These are phyloP conservation scores for Acyrthosiphon pisum DNA, from an alignment of 1,140 invertebrate species.

Conservation along the genomic window DNA sequence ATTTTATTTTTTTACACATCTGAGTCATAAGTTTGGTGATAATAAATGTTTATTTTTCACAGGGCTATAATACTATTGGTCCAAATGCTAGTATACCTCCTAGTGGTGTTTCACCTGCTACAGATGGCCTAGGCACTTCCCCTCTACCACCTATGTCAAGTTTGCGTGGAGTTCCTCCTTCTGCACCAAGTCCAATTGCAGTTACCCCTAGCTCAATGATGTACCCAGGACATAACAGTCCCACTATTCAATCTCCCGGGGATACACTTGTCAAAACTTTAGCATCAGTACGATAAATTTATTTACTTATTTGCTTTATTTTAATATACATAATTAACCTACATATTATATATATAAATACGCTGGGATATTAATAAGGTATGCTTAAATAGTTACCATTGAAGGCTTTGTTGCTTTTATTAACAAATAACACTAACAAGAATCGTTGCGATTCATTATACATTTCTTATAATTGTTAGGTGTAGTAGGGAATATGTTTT, in stretches of 20 bases:
- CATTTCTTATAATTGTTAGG: not conserved
- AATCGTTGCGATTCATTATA: not conserved
- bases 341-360: not conserved
- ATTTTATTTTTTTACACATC: not conserved
- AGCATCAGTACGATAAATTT: constrained; percentile 66
- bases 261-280: constrained; percentile 81
- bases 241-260: constrained; percentile 66
- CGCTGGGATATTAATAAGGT: constrained; percentile 11
- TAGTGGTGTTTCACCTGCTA: constrained; percentile 67
- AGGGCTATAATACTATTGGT: constrained; percentile 48
- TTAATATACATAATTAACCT: not conserved
- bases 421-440: not conserved
- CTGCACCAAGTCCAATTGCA: constrained; percentile 64
- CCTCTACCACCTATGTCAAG: constrained; percentile 92
- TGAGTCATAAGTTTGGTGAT: constrained; percentile 34
- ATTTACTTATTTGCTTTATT: constrained; percentile 39
- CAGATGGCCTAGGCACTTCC: constrained; percentile 67
- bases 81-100: constrained; percentile 50
- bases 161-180: constrained; percentile 70
- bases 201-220: constrained; percentile 65
- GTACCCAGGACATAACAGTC: constrained; percentile 64
- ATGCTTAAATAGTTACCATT: constrained; percentile 37
- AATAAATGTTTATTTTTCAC: constrained; percentile 54
- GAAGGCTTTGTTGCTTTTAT: constrained; percentile 44
- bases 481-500: not conserved